These are phyloP conservation scores for Trachymyrmex septentrionalis DNA, from an alignment of 1,140 invertebrate species.

Conservation along the genomic window DNA sequence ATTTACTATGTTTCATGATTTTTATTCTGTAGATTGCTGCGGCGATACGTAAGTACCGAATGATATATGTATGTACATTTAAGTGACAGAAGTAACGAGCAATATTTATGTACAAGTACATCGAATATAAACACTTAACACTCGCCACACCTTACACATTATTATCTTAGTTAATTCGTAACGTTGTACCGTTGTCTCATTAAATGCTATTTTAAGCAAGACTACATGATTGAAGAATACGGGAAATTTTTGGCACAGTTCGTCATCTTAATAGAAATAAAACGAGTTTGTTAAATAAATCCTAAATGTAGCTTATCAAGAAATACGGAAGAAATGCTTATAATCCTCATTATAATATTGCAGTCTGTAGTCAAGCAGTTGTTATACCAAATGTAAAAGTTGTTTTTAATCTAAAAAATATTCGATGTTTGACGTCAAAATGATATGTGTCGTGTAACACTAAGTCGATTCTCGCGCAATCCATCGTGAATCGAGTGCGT, in stretches of 20 bases:
- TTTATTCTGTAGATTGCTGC: slow-evolving; percentile 77
- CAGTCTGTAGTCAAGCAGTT: slow-evolving; percentile 5
- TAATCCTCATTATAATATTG: slow-evolving; percentile 49
- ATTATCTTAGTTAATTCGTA: slow-evolving; percentile 74
- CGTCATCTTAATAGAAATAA: slow-evolving; percentile 62
- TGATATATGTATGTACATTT: slow-evolving; percentile 82
- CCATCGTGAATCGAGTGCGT: slow-evolving; percentile 41
- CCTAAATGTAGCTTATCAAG: slow-evolving; percentile 59
- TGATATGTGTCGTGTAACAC: slow-evolving; percentile 71
- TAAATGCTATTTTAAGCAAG: slow-evolving; percentile 67
- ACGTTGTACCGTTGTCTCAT: slow-evolving; percentile 71
- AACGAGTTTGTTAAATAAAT: slow-evolving; percentile 39
- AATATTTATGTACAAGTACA: slow-evolving; percentile 85
- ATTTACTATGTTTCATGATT: slow-evolving; percentile 71
- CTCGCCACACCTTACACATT: slow-evolving; percentile 79
- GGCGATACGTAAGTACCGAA: slow-evolving; percentile 80
- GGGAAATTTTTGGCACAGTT: slow-evolving; percentile 82
- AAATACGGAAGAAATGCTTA: slow-evolving; percentile 65
- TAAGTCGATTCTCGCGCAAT: slow-evolving; percentile 59
- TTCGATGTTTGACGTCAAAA: slow-evolving; percentile 72
- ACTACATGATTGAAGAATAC: slow-evolving; percentile 65
- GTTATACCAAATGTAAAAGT: slow-evolving; percentile 20
- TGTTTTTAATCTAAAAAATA: slow-evolving; percentile 64
- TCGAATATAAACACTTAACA: slow-evolving; percentile 85
- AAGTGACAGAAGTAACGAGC: slow-evolving; percentile 83